These are phyloP conservation scores for Ochropacha duplaris DNA, from an alignment of 2,888 invertebrate genomes.

Conservation along the genomic window DNA sequence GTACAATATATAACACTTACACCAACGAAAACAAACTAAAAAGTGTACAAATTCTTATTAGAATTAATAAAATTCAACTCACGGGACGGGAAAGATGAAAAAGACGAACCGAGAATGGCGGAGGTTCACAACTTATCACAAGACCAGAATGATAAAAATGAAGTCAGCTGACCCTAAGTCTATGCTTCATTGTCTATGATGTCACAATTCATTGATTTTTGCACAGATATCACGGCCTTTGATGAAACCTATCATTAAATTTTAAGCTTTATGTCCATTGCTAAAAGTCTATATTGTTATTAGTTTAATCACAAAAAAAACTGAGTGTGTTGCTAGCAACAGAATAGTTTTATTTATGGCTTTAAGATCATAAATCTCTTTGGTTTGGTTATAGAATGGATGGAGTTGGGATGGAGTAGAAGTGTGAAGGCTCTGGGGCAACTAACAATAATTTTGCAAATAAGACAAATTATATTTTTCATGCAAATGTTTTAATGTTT, in stretches of 20 bases:
- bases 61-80: constrained; percentile 65
- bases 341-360: neutral
- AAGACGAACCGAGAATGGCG: constrained; percentile 81
- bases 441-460: too few relatives aligned
- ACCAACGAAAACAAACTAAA: constrained; percentile 43
- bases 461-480: too few relatives aligned
- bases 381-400: too few relatives aligned
- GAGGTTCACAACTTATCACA: constrained; percentile 81
- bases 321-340: neutral
- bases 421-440: too few relatives aligned
- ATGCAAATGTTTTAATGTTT: too few relatives aligned
- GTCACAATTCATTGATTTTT: constrained; percentile 59
- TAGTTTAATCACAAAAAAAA: neutral
- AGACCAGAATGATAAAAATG: constrained; percentile 82
- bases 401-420: too few relatives aligned
- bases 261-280: neutral
- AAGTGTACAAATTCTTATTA: constrained; percentile 35
- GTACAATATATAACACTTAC: constrained; percentile 60
- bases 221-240: constrained; percentile 9
- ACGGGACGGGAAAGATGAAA: constrained; percentile 77
- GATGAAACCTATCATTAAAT: neutral
- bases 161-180: constrained; percentile 80
- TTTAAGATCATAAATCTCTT: too few relatives aligned
- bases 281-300: neutral
- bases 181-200: constrained; percentile 65